These are phyloP conservation scores for Microplitis mediator DNA, from an alignment of 1,140 invertebrate genomes.

Conservation along the genomic window DNA sequence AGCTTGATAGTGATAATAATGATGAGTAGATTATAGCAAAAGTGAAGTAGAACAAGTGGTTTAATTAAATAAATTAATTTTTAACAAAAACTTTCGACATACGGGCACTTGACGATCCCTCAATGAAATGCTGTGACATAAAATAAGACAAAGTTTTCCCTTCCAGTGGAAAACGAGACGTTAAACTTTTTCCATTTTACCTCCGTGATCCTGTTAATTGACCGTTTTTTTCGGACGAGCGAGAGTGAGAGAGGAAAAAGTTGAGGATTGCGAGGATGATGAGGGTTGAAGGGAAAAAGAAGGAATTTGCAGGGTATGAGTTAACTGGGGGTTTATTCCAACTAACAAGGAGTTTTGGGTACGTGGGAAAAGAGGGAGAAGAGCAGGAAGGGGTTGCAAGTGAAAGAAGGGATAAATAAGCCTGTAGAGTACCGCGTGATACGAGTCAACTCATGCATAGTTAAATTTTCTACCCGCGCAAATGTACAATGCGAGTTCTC, in stretches of 20 bases:
- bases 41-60: too few relatives aligned
- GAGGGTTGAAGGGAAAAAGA: background rate
- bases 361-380: background rate
- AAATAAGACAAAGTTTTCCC: background rate
- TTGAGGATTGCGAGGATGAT: background rate
- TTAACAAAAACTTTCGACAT: background rate
- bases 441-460: conserved; percentile 30
- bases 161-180: background rate
- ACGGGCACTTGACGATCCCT: too few relatives aligned
- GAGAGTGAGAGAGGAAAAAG: background rate
- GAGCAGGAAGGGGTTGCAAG: too few relatives aligned
- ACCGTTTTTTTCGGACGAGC: background rate
- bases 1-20: too few relatives aligned
- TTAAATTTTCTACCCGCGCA: background rate
- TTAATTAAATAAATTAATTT: too few relatives aligned
- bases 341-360: background rate
- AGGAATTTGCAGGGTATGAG: background rate
- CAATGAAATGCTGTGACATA: too few relatives aligned
- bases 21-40: too few relatives aligned
- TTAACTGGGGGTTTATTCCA: background rate
- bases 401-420: background rate
- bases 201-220: conserved; percentile 12
- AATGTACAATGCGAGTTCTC: background rate
- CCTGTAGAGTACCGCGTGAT: conserved; percentile 32
- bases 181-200: conserved; percentile 21